Base-by-base conservation (phyloP, 2,113 vertebrate species). In the Odontesthes bonariensis region DNA sequence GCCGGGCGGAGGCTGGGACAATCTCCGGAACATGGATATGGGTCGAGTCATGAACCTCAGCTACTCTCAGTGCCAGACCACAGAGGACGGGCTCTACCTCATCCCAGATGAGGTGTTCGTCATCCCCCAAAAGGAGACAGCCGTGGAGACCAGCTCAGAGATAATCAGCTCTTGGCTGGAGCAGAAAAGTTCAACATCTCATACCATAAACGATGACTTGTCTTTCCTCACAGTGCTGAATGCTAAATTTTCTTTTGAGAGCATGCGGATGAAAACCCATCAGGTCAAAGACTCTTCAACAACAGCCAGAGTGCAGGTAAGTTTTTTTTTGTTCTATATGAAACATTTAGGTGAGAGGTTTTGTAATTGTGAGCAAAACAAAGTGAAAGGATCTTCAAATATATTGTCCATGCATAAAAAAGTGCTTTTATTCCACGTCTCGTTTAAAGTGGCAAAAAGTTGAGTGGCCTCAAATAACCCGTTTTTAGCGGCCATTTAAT, bases 1-100 rank as follows among this genome's bases (percentile, higher is more conserved):
- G 38, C 97, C 97, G 0, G 97, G 97, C 0, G 96, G 97, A 0
- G 97, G 97, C 33, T 99, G 97, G 97, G 97, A 99, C 78, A 99
- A 98, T 51, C 94, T 99, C 38, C 91, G 96, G 1, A 98, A 98
- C 72, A 2, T 96, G 71, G 97, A 98, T 62, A 94, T 95, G 94
- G 96, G 96, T 2, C 93, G 93, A 63, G 97, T 98, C 62, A 94
- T 97, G 93, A 93, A 89, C 60, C 59, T 96, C 69, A 94, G 88
- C 68, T 99, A 96, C 81, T 91, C 69, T 0, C 89, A 91, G 73
- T 98, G 97, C 73, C 95, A 92, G 90, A 97, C 95, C 85, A 96
- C 95, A 0, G 96, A 97, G 46, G 97, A 98, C 0, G 95, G 97
- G 0, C 60, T 93, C 70, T 98, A 98, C 53, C 77, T 97, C 75